Base-by-base conservation (phyloP, 2,888 invertebrate genomes). In the Cartodere bifasciata region DNA sequence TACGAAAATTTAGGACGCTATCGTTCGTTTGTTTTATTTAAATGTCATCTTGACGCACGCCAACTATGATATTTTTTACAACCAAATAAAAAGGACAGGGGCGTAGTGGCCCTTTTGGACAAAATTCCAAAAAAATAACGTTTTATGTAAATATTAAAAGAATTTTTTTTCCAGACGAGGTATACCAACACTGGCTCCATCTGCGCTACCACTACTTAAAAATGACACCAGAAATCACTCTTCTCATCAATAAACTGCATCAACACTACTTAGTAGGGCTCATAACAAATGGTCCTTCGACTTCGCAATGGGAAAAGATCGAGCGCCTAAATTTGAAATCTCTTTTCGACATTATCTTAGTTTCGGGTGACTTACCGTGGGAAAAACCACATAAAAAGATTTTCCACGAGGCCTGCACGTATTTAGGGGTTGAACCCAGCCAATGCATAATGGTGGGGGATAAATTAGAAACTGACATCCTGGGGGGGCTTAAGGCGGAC, bases 261-360 rank as follows among this genome's bases (percentile, higher is more conserved):
- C 69, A 74, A 56, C 72, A 75, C 52, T 87, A 82, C 58, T 67
- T 75, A 44, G 64, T 87, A 46, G 85, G 76, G 43, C 65, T 88
- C 47, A 83, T 87, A 52, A 85, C 86, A 45, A 88, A 88, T 60
- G 87, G 87, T 27, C 80, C 86, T 7, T 84, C 86, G 35, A 72
- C 75, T 39, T 79, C 83, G 17, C 87, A 88, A 60, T 86, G 87
- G 85, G 87, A 88, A 64, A 88, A 88, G 64, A 70, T 88, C 40
- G 68, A 73, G 37, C 71, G 70, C 42, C 65, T 85, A 41, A 69
- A 72, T 30, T 65, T 85, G 24, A 68, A 71, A 44, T 68, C 70
- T 47, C 76, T 74, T 61, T 86, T 86, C 60, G 83, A 85, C 62
- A 70, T 78, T 48, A 70, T 84, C 50, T 64, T 84, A 47, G 83